Evolutionary conservation across 2,888 invertebrate genomes (phyloP).

Genomic region (Drosophila kambysellisi): DNA sequence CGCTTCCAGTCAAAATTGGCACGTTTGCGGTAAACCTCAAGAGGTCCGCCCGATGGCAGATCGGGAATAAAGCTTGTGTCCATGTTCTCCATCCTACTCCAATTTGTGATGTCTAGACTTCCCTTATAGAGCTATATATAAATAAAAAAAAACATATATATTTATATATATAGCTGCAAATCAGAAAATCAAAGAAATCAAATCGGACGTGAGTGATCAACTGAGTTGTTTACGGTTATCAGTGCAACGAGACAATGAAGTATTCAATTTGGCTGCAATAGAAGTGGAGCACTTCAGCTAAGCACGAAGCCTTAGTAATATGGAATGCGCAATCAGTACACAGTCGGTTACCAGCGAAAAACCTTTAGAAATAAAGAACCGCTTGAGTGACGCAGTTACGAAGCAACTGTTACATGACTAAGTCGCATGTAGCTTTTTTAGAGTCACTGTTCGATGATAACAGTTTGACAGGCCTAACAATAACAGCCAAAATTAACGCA

Average conservation of each 20-base stretch:
- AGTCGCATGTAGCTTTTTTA: slow-evolving; percentile 11
- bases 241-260: not conserved
- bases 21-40: slow-evolving; percentile 91
- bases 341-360: slow-evolving; percentile 21
- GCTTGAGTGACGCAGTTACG: slow-evolving; percentile 29
- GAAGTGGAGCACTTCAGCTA: slow-evolving; percentile 43
- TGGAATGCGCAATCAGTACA: slow-evolving; percentile 1
- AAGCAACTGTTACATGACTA: slow-evolving; percentile 5
- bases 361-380: not conserved
- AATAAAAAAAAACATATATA: not conserved
- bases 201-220: not conserved
- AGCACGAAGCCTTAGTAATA: slow-evolving; percentile 48
- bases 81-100: slow-evolving; percentile 61
- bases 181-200: not conserved
- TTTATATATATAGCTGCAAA: slow-evolving; percentile 10
- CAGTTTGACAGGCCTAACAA: not conserved
- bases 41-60: slow-evolving; percentile 87
- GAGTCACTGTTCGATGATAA: slow-evolving; percentile 1
- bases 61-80: slow-evolving; percentile 89
- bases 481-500: not conserved
- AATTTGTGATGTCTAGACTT: not conserved
- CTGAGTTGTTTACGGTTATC: slow-evolving; percentile 16
- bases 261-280: slow-evolving; percentile 11
- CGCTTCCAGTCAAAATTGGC: slow-evolving; percentile 95
- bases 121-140: not conserved